Evolutionary conservation across 1,140 invertebrate species (phyloP), one percentile per base, ranked within the genome.

Genomic region (Drosophila subpulchrella): DNA sequence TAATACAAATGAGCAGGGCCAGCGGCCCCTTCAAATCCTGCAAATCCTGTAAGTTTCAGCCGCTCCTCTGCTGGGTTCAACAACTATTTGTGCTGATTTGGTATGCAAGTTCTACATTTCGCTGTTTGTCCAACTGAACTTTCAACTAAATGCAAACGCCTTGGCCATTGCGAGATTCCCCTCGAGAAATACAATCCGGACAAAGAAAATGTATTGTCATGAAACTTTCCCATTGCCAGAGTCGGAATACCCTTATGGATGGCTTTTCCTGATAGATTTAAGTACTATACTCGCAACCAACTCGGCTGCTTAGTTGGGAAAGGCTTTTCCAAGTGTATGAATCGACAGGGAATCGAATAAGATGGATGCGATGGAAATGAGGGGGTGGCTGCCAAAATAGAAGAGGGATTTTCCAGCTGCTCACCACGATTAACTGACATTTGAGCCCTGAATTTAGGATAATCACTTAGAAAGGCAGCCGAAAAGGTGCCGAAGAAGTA

Each of bases 1-100:
- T 68, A 78, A 81, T 82, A 81, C 68, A 82, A 86, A 67, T 66
- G 63, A 81, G 63, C 61, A 41, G 27, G 27, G n/a, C 20, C 44
- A n/a, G 51, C 41, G 17, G 15, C 42, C 53, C 66, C n/a, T n/a
- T 32, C 13, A 39, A 27, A 32, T 51, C 56, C 47, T 38, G 15
- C 41, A 44, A 46, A 42, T 41, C 30, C 60, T 36, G 39, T 27
- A 75, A 70, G 32, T 47, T 55, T 68, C 38, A 34, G 39, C 27
- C 44, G 53, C 66, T 68, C 47, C 47, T 15, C 27, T 58, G 46
- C 54, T 30, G 24, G 46, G 71, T 73, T 62, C 72, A 39, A 61
- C 72, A 47, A 73, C 55, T 71, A 46, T 70, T 76, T 54, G 66
- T 34, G 38, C 56, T 65, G 58, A 75, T 74, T 59, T 75, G 34